Evolutionary conservation across 2,888 invertebrate species (phyloP).

Genomic region (Leucania comma): DNA sequence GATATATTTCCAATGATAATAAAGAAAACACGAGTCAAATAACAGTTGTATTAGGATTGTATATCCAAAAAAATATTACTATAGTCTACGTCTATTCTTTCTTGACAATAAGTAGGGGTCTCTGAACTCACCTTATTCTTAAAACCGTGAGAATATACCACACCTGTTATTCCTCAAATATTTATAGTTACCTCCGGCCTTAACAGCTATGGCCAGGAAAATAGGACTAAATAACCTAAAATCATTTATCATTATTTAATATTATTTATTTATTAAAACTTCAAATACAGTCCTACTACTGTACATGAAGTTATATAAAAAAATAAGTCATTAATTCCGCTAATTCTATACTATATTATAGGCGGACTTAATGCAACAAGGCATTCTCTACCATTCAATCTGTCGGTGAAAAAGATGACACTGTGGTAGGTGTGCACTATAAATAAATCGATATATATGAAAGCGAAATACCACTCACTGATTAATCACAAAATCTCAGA

Average conservation of each 20-base stretch:
- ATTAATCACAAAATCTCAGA: too few relatives aligned
- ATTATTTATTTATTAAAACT: too few relatives aligned
- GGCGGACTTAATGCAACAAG: too few relatives aligned
- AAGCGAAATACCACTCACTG: too few relatives aligned
- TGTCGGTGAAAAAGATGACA: too few relatives aligned
- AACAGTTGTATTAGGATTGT: neutral
- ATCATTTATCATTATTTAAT: neutral
- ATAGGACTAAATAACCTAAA: neutral
- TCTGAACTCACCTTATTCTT: constrained; percentile 11
- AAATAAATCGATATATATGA: too few relatives aligned
- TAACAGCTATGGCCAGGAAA: neutral
- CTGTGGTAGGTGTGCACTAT: too few relatives aligned
- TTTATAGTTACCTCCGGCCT: constrained; percentile 2
- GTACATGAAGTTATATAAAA: too few relatives aligned
- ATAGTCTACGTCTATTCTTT: neutral
- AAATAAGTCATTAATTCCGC: too few relatives aligned
- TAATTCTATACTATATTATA: too few relatives aligned
- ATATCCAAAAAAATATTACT: neutral
- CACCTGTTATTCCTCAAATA: constrained; percentile 43
- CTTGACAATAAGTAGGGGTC: neutral
- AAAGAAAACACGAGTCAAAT: neutral
- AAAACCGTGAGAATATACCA: constrained; percentile 21
- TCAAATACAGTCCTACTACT: too few relatives aligned
- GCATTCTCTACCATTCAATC: too few relatives aligned
- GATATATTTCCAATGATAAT: neutral